Conservation (phyloP, 2,113 vertebrate species). For the Heliornis fulica region DNA sequence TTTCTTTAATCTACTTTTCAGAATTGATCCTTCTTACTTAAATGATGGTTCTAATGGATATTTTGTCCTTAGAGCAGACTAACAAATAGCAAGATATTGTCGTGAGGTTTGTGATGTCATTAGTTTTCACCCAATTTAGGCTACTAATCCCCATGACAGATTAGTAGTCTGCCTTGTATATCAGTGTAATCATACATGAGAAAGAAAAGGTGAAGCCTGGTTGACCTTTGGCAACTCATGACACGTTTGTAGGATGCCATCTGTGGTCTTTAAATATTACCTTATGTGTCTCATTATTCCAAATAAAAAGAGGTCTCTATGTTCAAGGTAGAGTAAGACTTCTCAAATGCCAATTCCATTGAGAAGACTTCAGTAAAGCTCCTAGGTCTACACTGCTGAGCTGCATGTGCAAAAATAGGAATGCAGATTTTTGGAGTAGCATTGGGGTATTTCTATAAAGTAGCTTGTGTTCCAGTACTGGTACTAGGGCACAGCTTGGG, state of each 20-base stretch:
- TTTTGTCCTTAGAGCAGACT: neutral
- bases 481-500: neutral
- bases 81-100: neutral
- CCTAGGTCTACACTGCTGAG: neutral
- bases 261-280: neutral
- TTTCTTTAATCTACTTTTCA: neutral
- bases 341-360: neutral
- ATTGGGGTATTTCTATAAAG: neutral
- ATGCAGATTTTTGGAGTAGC: neutral
- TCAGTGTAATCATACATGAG: neutral
- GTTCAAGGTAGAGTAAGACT: neutral
- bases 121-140: neutral
- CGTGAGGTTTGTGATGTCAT: neutral
- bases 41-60: neutral
- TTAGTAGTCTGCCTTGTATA: neutral
- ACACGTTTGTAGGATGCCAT: neutral
- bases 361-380: neutral
- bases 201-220: neutral
- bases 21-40: neutral
- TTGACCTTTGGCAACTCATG: neutral
- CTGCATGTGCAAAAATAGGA: neutral
- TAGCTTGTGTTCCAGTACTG: neutral
- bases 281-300: neutral
- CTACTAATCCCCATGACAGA: neutral
- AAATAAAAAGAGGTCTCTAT: neutral